These are phyloP conservation scores for Heteropelma amictum DNA, from an alignment of 2,888 invertebrate genomes.

Conservation along the genomic window DNA sequence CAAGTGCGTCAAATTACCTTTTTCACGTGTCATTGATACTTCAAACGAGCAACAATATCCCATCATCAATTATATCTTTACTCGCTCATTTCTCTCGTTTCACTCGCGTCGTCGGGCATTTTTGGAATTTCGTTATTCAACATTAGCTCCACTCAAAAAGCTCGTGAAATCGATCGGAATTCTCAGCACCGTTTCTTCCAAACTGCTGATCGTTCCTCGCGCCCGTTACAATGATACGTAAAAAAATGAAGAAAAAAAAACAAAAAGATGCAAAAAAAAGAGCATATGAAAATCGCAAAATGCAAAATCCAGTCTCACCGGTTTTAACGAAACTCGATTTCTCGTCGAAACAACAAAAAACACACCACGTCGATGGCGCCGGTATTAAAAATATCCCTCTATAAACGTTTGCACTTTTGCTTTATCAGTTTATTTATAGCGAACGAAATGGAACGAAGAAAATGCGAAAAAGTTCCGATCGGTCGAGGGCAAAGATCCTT, in stretches of 20 bases:
- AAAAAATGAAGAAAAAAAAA: neutral
- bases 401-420: neutral
- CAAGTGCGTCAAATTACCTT: no score
- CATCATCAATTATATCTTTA: no score
- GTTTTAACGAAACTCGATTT: slow-evolving; percentile 31
- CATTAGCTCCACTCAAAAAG: no score
- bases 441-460: neutral
- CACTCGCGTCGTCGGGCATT: no score
- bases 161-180: neutral
- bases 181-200: neutral
- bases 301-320: slow-evolving; percentile 51
- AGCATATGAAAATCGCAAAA: slow-evolving; percentile 22
- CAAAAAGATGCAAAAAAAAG: neutral
- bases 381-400: slow-evolving; percentile 15
- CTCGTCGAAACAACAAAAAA: neutral
- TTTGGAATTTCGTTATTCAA: no score
- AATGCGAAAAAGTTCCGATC: neutral
- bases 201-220: neutral
- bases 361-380: slow-evolving; percentile 29
- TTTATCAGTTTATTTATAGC: neutral
- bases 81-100: no score
- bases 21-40: no score
- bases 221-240: neutral
- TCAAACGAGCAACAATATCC: no score
- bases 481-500: neutral